phyloP scores from a whole-genome alignment of 2,888 invertebrate species.

The Metallyticus violacea region DNA sequence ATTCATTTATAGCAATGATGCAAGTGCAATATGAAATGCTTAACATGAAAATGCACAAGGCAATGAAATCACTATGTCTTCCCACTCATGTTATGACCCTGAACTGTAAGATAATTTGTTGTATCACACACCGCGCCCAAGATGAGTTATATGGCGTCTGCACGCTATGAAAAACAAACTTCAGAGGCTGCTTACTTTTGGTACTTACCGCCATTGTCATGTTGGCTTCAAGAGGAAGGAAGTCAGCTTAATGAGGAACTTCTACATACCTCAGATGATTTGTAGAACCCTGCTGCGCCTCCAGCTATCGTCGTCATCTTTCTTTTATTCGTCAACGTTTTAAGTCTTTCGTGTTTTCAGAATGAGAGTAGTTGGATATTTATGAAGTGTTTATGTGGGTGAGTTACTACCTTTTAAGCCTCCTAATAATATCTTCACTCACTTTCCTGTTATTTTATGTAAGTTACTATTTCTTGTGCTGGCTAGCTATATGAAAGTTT shows the following conservation, averaged over 20 bases:
- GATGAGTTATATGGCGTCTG: background rate
- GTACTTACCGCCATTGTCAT: background rate
- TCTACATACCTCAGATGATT: background rate
- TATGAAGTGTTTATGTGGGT: too few relatives aligned
- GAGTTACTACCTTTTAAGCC: too few relatives aligned
- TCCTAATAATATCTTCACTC: too few relatives aligned
- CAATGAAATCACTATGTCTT: background rate
- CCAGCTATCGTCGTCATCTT: background rate
- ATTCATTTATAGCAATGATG: background rate
- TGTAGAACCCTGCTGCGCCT: background rate
- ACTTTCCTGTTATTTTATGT: too few relatives aligned
- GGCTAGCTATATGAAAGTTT: too few relatives aligned
- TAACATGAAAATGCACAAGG: background rate
- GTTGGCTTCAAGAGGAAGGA: background rate
- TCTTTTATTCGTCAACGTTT: background rate
- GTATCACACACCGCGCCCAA: background rate
- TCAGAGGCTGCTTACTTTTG: background rate
- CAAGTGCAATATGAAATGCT: background rate
- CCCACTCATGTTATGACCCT: background rate
- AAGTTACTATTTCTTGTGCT: too few relatives aligned
- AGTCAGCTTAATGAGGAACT: background rate
- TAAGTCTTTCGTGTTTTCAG: background rate
- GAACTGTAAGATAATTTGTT: background rate
- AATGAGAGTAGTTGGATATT: too few relatives aligned
- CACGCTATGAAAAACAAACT: background rate